Evolutionary conservation across 2,797 vertebrate genomes (phyloP).

Genomic region (Ceryle rudis): DNA sequence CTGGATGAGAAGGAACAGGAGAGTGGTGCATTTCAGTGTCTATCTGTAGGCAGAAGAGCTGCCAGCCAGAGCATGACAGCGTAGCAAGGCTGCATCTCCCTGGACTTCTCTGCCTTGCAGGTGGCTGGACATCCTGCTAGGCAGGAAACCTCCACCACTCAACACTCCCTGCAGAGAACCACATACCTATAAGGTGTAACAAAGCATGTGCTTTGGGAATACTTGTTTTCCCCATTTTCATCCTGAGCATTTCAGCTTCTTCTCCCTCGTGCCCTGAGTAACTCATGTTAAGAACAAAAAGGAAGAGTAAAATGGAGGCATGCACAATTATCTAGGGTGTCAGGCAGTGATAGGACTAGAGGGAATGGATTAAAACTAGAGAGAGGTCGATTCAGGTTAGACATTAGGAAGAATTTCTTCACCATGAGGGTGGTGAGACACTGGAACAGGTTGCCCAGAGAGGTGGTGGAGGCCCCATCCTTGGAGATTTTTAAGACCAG

Average conservation of each 20-base stretch:
- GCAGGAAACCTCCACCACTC: neutral
- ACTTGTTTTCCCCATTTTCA: neutral
- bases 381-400: no score
- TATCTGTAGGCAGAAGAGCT: neutral
- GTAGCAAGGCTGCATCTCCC: neutral
- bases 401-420: no score
- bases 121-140: neutral
- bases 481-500: no score
- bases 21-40: rapidly evolving
- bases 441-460: no score
- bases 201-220: neutral
- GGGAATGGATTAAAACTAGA: no score
- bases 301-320: neutral
- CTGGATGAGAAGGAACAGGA: neutral
- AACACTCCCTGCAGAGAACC: neutral
- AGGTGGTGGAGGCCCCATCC: no score
- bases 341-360: no score
- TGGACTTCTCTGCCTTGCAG: neutral
- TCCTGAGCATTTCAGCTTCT: neutral
- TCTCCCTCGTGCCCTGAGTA: neutral
- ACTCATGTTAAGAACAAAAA: neutral
- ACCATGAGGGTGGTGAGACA: no score
- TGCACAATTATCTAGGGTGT: neutral
- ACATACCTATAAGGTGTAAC: neutral
- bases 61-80: rapidly evolving